Evolutionary conservation across 2,888 invertebrate genomes (phyloP).

Genomic region (Taphrorychus bicolor): DNA sequence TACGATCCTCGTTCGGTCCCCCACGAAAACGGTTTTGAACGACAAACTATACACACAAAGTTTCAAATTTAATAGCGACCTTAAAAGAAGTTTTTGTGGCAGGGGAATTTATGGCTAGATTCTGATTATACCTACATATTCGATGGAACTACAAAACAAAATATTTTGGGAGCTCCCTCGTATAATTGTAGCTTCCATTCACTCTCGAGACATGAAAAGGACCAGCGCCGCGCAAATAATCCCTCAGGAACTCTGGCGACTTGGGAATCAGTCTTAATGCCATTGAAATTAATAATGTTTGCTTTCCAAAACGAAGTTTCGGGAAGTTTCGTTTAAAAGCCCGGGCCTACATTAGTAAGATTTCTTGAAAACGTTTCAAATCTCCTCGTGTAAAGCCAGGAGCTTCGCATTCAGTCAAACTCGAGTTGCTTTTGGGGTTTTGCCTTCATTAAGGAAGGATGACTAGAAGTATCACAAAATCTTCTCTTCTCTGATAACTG

Average conservation of each 20-base stretch:
- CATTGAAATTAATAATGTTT: constrained; percentile 5
- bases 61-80: not conserved
- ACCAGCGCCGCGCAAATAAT: not conserved
- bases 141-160: too few species aligned
- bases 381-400: too few species aligned
- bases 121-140: too few species aligned
- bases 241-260: not conserved
- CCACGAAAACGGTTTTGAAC: not conserved
- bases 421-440: too few species aligned
- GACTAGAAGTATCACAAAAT: too few species aligned
- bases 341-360: not conserved
- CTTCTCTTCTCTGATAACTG: too few species aligned
- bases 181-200: not conserved
- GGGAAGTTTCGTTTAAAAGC: not conserved
- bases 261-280: not conserved
- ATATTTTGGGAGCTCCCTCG: not conserved
- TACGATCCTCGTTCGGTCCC: not conserved
- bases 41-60: too few species aligned
- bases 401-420: too few species aligned
- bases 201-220: not conserved
- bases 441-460: too few species aligned
- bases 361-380: not conserved
- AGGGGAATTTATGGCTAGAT: not conserved
- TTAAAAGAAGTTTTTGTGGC: not conserved
- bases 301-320: constrained; percentile 1